A percentile compares a stretch with the other conserved stretches of the same genome.
Evolutionary conservation across 2,888 invertebrate genomes (phyloP).

Genomic region (Nipponacmea schrenckii): DNA sequence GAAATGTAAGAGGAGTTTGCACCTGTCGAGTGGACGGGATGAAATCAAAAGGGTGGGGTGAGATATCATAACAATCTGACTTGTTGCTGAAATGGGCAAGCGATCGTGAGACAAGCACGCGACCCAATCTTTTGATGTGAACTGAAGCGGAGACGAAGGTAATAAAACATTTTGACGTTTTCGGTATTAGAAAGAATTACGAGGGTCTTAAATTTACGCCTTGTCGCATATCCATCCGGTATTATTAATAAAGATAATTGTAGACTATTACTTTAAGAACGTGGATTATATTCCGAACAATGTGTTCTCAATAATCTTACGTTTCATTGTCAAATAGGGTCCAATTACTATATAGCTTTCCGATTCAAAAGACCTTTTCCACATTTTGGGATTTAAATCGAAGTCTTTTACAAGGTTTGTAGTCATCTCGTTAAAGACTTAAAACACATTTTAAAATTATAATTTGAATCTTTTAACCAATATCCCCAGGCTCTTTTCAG

Average conservation of each 20-base stretch:
- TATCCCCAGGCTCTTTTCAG: too few relatives aligned
- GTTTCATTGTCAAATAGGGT: too few relatives aligned
- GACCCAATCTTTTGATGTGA: background rate
- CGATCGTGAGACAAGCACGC: constrained; percentile 5
- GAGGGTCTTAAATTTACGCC: constrained; percentile 7
- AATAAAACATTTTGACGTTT: constrained; percentile 2
- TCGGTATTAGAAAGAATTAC: constrained; percentile 4
- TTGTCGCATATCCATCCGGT: background rate
- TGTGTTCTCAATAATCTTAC: too few relatives aligned
- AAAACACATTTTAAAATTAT: too few relatives aligned
- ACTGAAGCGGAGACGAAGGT: background rate
- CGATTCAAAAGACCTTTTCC: too few relatives aligned
- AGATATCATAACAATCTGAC: background rate
- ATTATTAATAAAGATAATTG: constrained; percentile 1
- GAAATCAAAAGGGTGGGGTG: background rate
- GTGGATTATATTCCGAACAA: too few relatives aligned
- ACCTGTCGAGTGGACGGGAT: background rate
- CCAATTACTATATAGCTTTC: too few relatives aligned
- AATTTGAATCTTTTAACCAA: too few relatives aligned
- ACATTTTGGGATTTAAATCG: too few relatives aligned
- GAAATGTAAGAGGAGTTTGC: background rate
- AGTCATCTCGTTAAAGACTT: too few relatives aligned
- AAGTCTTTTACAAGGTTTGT: too few relatives aligned
- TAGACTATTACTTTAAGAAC: too few relatives aligned
- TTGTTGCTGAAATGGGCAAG: constrained; percentile 1